Base-by-base conservation (phyloP, 2,797 vertebrate genomes). In the Acomys russatus region DNA sequence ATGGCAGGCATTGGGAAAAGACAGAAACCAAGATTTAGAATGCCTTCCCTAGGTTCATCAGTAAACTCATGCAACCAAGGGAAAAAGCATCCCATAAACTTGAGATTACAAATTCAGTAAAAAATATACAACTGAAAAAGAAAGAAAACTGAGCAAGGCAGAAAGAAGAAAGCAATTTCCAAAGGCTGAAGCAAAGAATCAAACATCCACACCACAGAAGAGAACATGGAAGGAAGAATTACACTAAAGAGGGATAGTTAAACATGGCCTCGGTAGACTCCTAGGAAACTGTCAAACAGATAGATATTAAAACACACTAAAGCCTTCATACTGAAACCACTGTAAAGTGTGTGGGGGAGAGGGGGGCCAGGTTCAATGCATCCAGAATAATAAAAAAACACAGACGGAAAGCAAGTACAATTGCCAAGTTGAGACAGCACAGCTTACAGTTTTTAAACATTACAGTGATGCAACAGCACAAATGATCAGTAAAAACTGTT, bases 1-100 rank as follows among this genome's bases (percentile, higher is more conserved):
- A 82, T 88, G 3, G 1, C 28, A 82, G 9, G 14, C 11, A 85
- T 80, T 64, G 51, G 6, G 63, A 63, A 91, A 95, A 49, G 8
- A 35, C n/a, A 96, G 9, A 51, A 74, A 85, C 15, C 89, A 80
- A 77, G 14, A 51, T 78, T 93, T 94, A 94, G 54, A 87, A 79
- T 51, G 22, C 6, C 11, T 89, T 56, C 28, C 23, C 63, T 8
- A 51, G 54, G 38, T 22, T 70, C 68, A 51, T 61, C 30, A 61
- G 14, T 23, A 70, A 68, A 86, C 22, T 28, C 33, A 74, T 51
- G 88, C 4, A 89, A 54, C 9, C 17, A 86, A 89, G 25, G 66
- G 14, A 4, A 51, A 23, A 38, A 78, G 9, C 38, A 44, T 54
- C 30, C 20, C 9, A 71, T 54, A 44, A 91, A 92, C 14, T 1